Conservation (phyloP, 2,113 vertebrate genomes). For the Vulpes vulpes region DNA sequence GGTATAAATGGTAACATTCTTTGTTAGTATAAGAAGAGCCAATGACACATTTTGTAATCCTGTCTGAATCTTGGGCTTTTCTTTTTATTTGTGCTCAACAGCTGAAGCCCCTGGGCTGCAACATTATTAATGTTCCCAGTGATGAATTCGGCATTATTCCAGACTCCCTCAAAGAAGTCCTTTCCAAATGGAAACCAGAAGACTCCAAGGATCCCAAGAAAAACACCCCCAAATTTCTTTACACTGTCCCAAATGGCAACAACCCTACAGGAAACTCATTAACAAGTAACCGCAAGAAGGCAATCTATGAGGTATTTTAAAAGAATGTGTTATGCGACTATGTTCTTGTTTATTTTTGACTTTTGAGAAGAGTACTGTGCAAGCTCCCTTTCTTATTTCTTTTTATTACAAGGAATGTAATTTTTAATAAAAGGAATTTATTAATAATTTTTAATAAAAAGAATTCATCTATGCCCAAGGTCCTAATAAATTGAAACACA, state of each 20-base stretch:
- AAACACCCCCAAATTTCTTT: slow-evolving; percentile 92
- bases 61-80: not conserved
- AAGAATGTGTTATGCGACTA: fast-evolving
- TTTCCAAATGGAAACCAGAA: slow-evolving; percentile 92
- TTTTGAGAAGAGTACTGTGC: not conserved
- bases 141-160: slow-evolving; percentile 96
- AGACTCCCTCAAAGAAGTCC: slow-evolving; percentile 88
- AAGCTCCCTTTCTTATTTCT: not conserved
- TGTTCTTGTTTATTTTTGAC: not conserved
- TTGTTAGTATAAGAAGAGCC: not conserved
- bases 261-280: slow-evolving; percentile 96
- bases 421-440: not conserved
- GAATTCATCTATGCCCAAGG: not conserved
- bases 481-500: not conserved
- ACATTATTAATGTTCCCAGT: slow-evolving; percentile 92
- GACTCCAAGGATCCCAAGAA: slow-evolving; percentile 86
- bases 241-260: slow-evolving; percentile 96
- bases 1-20: not conserved
- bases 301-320: slow-evolving; percentile 93
- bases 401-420: not conserved
- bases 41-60: not conserved
- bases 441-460: not conserved
- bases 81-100: slow-evolving; percentile 79
- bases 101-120: slow-evolving; percentile 95
- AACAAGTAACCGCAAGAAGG: slow-evolving; percentile 91